Conservation (phyloP, 2,888 invertebrate genomes). For the Lomographa bimaculata region DNA sequence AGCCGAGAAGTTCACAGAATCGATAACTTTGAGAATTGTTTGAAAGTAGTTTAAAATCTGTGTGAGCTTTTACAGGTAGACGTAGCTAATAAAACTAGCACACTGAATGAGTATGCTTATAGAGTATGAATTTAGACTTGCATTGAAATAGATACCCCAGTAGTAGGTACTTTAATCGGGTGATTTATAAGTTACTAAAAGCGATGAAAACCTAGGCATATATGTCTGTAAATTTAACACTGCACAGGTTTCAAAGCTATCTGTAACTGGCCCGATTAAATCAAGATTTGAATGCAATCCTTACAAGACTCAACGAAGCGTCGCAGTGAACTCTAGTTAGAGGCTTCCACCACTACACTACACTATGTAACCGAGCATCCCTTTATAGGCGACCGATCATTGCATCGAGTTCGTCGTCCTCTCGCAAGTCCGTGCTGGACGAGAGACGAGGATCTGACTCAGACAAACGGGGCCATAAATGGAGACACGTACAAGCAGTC, state of each 20-base stretch:
- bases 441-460: slow-evolving; percentile 68
- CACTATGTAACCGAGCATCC: slow-evolving; percentile 70
- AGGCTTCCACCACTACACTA: slow-evolving; percentile 53
- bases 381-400: slow-evolving; percentile 81
- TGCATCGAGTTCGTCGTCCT: slow-evolving; percentile 77
- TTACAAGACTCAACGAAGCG: slow-evolving; percentile 41
- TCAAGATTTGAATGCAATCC: slow-evolving; percentile 1
- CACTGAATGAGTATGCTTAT: too few relatives aligned
- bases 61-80: slow-evolving; percentile 7
- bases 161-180: slow-evolving; percentile 1
- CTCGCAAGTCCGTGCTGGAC: slow-evolving; percentile 74
- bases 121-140: neutral
- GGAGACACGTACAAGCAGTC: slow-evolving; percentile 94
- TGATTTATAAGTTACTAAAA: neutral
- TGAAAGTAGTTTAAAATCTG: neutral
- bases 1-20: slow-evolving; percentile 7
- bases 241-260: neutral
- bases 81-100: neutral
- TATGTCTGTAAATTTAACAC: neutral
- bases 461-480: slow-evolving; percentile 87
- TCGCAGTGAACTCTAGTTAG: slow-evolving; percentile 40
- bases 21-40: neutral
- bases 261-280: slow-evolving; percentile 1
- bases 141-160: slow-evolving; percentile 1
- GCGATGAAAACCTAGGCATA: neutral